Percentiles rank a stretch among this genome's conserved stretches.
phyloP scores from a whole-genome alignment of 2,888 invertebrate genomes.

The Melinaea marsaeus region DNA sequence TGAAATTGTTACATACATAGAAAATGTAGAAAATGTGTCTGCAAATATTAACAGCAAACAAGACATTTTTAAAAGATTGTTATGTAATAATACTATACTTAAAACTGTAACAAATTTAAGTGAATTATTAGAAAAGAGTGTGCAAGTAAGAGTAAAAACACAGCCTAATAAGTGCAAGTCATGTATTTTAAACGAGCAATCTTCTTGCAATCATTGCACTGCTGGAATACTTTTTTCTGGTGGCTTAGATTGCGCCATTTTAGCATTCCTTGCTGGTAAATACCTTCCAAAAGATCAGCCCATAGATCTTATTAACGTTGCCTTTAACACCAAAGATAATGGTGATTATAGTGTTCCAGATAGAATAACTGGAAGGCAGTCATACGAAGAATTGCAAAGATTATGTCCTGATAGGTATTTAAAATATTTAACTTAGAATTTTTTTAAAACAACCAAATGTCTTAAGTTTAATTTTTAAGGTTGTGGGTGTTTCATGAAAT shows the following conservation, averaged over 20 bases:
- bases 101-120: constrained; percentile 68
- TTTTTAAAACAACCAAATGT: no score
- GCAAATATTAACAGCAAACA: constrained; percentile 43
- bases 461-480: constrained; percentile 55
- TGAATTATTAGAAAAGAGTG: constrained; percentile 75
- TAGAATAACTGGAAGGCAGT: constrained; percentile 85
- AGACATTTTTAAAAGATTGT: constrained; percentile 57
- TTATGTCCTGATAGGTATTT: constrained; percentile 80
- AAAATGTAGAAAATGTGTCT: constrained; percentile 43
- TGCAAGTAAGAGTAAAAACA: constrained; percentile 77
- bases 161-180: constrained; percentile 80
- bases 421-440: neutral
- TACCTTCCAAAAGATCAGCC: constrained; percentile 80
- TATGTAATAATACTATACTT: constrained; percentile 53
- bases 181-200: constrained; percentile 62
- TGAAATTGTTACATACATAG: constrained; percentile 45
- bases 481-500: constrained; percentile 91
- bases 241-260: constrained; percentile 95
- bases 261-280: constrained; percentile 88
- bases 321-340: constrained; percentile 81
- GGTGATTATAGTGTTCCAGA: constrained; percentile 87
- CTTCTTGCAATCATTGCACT: constrained; percentile 79
- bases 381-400: constrained; percentile 81
- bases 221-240: constrained; percentile 95
- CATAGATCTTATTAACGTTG: constrained; percentile 96